phyloP scores from a whole-genome alignment of 2,797 vertebrate genomes.

The Champsocephalus gunnari region DNA sequence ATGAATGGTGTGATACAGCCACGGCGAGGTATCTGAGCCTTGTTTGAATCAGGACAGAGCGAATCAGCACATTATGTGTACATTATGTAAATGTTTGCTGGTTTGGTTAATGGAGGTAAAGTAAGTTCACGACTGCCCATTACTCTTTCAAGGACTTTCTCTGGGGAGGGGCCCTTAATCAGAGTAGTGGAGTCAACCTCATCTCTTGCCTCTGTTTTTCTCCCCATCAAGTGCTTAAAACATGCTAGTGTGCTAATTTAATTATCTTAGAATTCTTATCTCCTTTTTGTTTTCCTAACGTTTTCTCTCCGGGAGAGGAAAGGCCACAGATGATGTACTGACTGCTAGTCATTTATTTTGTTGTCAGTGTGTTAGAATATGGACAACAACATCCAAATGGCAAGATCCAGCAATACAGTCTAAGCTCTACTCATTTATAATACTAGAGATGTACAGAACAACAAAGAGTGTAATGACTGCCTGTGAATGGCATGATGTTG shows the following conservation, averaged over 20 bases:
- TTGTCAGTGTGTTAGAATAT: conserved; percentile 10
- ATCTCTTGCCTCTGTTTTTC: conserved; percentile 51
- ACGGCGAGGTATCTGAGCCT: conserved; percentile 73
- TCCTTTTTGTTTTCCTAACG: conserved; percentile 32
- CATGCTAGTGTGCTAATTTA: conserved; percentile 59
- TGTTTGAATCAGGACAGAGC: conserved; percentile 74
- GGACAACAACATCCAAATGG: conserved; percentile 26
- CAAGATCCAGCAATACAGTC: neutral
- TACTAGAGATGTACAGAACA: neutral
- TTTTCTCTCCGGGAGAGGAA: conserved; percentile 32
- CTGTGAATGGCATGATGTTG: conserved; percentile 17
- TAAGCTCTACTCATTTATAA: conserved; percentile 12
- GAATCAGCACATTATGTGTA: conserved; percentile 82
- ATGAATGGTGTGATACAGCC: conserved; percentile 71
- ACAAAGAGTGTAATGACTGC: conserved; percentile 10
- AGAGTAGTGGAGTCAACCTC: conserved; percentile 61
- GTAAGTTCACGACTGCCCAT: conserved; percentile 77
- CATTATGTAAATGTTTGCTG: conserved; percentile 83
- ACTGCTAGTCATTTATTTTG: conserved; percentile 39
- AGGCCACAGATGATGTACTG: conserved; percentile 35
- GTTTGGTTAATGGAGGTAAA: conserved; percentile 81
- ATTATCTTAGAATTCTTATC: conserved; percentile 59
- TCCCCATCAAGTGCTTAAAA: conserved; percentile 51
- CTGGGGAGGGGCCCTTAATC: conserved; percentile 64
- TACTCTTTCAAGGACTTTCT: conserved; percentile 80